A percentile compares a stretch with the other conserved stretches of the same genome.
Evolutionary conservation across 2,888 invertebrate species (phyloP).

Genomic region (Emesis furor): DNA sequence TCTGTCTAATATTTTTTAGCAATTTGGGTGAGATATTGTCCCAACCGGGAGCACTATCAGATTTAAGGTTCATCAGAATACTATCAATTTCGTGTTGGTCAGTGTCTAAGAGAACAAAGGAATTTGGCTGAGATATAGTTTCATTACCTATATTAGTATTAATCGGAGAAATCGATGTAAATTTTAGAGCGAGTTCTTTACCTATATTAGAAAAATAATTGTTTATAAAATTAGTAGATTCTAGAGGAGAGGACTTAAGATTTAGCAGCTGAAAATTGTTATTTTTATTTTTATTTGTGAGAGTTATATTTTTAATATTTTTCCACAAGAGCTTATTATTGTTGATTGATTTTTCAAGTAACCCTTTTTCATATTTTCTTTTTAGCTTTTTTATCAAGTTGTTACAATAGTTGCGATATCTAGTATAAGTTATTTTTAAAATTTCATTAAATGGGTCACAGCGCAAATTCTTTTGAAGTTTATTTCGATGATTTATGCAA

Average conservation of each 20-base stretch:
- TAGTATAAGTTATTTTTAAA: too few relatives aligned
- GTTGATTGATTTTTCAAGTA: conserved; percentile 34
- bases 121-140: background rate
- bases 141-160: background rate
- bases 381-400: too few relatives aligned
- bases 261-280: conserved; percentile 41
- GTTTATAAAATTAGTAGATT: conserved; percentile 49
- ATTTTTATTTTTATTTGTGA: conserved; percentile 23
- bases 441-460: background rate
- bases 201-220: conserved; percentile 47
- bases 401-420: too few relatives aligned
- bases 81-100: background rate
- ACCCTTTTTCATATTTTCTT: conserved; percentile 44
- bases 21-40: conserved; percentile 19
- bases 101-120: conserved; percentile 6
- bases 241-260: conserved; percentile 31
- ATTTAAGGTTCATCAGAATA: conserved; percentile 10
- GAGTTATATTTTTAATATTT: conserved; percentile 53
- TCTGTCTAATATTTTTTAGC: background rate
- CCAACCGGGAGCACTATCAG: conserved; percentile 19
- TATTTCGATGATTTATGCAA: conserved; percentile 2
- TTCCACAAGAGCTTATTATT: conserved; percentile 51
- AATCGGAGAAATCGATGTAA: background rate
- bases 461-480: background rate
- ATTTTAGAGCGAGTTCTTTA: conserved; percentile 36